Evolutionary conservation across 2,888 invertebrate genomes (phyloP), one percentile per base, ranked within the genome.

Genomic region (Luperina nickerlii): DNA sequence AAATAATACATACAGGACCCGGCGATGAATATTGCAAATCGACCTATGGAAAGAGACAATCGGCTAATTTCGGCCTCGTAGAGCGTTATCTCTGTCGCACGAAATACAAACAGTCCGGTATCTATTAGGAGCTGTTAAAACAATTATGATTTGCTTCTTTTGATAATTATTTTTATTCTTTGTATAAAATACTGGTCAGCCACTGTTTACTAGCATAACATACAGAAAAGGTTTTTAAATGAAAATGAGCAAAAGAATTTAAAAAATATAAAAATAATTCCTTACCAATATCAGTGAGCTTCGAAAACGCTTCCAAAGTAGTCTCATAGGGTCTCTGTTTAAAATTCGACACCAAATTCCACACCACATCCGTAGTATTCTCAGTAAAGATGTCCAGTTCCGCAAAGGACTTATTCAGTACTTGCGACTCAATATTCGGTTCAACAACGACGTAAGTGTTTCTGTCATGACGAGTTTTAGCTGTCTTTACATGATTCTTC

Each of bases 231-330:
- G 24, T 54, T 9, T 24, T 9, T 9, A 54, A 0, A 38, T 54
- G 32, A 54, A 54, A 70, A 24, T 32, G 2, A 15, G 2, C 8
- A 15, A 51, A 32, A 68, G 1, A 20, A 20, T 32, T 48, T 3
- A 27, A 69, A 51, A 20, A 48, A 51, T 15, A 24, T 8, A 38
- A 70, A 32, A 54, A 24, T 32, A 32, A 38, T 24, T 60, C 62
- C 92, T 97, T 97, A 97, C 97, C 96, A 92, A 98, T 98, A 95
- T 98, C 98, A 20, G 98, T 98, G 45, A 99, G 97, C 95, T 99
- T 99, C 45, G 98, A 98, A 94, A 99, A 98, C 1, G 98, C 98
- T 90, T 98, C 98, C 96, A 99, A 94, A 0, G 99, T 98, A 0
- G 98, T 98, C 91, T 98, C 98, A 92, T 98, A 98, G 0, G 99